Evolutionary conservation across 2,797 vertebrate species (phyloP).

Genomic region (Iguana delicatissima): DNA sequence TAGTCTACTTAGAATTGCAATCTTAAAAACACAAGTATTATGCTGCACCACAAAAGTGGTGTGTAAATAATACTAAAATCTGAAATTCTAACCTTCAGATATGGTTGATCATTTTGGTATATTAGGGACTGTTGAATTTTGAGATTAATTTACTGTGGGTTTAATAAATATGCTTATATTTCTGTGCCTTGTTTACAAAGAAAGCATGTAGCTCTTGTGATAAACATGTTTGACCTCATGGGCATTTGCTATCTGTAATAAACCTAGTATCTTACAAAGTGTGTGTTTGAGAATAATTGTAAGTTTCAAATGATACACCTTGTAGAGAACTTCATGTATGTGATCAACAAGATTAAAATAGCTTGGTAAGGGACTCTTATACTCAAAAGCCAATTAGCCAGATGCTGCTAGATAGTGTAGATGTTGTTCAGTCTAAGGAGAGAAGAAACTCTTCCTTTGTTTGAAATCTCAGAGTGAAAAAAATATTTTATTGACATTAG

Average conservation of each 20-base stretch:
- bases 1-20: not conserved
- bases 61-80: not conserved
- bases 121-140: not conserved
- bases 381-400: conserved; percentile 71
- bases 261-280: not conserved
- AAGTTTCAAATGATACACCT: conserved; percentile 22
- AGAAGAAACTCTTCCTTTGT: conserved; percentile 24
- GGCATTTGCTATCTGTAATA: not conserved
- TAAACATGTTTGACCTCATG: not conserved
- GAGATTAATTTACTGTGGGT: not conserved
- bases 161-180: not conserved
- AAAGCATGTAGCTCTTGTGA: not conserved
- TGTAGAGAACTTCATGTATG: conserved; percentile 23
- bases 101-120: not conserved
- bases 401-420: conserved; percentile 43
- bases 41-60: not conserved
- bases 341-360: conserved; percentile 64
- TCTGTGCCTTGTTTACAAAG: not conserved
- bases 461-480: not conserved
- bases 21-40: not conserved
- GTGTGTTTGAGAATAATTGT: conserved; percentile 29
- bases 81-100: not conserved
- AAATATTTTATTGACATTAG: not conserved
- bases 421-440: conserved; percentile 46
- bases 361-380: conserved; percentile 60